Base-by-base conservation (phyloP, 1,140 invertebrate species). In the Dendroctonus ponderosae region DNA sequence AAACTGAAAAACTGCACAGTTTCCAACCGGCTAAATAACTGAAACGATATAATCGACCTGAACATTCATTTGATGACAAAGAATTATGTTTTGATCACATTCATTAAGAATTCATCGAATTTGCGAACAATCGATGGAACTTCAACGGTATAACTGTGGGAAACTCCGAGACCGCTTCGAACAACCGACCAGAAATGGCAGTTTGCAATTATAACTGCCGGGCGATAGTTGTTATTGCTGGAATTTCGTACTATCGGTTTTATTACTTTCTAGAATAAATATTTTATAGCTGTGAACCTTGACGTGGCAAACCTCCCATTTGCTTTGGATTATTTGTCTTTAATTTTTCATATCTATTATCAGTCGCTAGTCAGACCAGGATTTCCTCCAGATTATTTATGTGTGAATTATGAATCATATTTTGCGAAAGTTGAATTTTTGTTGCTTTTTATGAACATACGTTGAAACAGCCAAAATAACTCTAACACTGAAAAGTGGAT, bases 71-170 rank as follows among this genome's bases (percentile, higher is more conserved):
- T 44, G 9, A 61, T 50, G 48, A 50, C n/a, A 61, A 52, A 52
- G 49, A 61, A 61, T 61, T 49, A 49, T 48, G n/a, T 61, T 61
- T 39, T 61, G 59, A 61, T 61, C 46, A 50, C 51, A 50, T 49
- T 59, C 14, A 61, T 61, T 50, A 50, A 39, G 7, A 61, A 61
- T 61, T 59, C 57, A 59, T 44, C 15, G 15, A 46, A n/a, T 59
- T 46, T 37, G 59, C 44, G 5, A 50, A 50, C 48, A 43, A 43
- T 61, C 59, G 59, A 61, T 61, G 26, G 37, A 50, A 61, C 39
- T 58, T 15, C 2, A 44, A 15, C 6, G 42, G 40, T 11, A 26
- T 26, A 8, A 41, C 39, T 11, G 53, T 56, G 53, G 53, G 53
- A 56, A 56, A 41, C 53, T 40, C 41, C 7, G 41, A 38, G 8